phyloP scores from a whole-genome alignment of 1,140 invertebrate species.

The Zaprionus ghesquierei region DNA sequence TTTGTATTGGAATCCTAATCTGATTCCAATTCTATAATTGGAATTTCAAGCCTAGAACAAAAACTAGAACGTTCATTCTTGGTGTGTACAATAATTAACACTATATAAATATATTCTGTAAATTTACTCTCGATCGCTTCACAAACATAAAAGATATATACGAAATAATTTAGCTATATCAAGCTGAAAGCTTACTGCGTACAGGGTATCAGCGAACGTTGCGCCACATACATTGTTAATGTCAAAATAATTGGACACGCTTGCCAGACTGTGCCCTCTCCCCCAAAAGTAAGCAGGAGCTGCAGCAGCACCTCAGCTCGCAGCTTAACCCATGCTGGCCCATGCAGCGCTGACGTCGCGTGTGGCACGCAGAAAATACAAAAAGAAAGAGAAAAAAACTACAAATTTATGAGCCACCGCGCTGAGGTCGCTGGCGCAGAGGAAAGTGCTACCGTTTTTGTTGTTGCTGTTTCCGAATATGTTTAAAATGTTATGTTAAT shows the following conservation, averaged over 20 bases:
- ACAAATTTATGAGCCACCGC: constrained; percentile 61
- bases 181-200: too few relatives aligned
- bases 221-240: constrained; percentile 78
- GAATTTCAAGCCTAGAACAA: too few relatives aligned
- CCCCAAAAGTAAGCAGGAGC: constrained; percentile 7
- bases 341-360: constrained; percentile 51
- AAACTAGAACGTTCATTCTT: too few relatives aligned
- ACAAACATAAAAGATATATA: too few relatives aligned
- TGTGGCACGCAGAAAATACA: constrained; percentile 69
- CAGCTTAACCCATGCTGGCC: not conserved
- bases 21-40: too few relatives aligned
- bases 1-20: too few relatives aligned
- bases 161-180: too few relatives aligned
- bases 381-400: constrained; percentile 28
- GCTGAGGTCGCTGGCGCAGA: constrained; percentile 42
- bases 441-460: constrained; percentile 44
- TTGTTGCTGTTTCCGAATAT: constrained; percentile 13
- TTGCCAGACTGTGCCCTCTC: constrained; percentile 47
- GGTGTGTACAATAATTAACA: too few relatives aligned
- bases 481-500: constrained; percentile 65
- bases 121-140: too few relatives aligned
- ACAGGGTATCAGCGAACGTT: constrained; percentile 46
- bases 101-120: too few relatives aligned
- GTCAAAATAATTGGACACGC: constrained; percentile 81
- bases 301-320: constrained; percentile 21